Evolutionary conservation across 2,113 vertebrate species (phyloP).

Genomic region (Hoplias malabaricus): DNA sequence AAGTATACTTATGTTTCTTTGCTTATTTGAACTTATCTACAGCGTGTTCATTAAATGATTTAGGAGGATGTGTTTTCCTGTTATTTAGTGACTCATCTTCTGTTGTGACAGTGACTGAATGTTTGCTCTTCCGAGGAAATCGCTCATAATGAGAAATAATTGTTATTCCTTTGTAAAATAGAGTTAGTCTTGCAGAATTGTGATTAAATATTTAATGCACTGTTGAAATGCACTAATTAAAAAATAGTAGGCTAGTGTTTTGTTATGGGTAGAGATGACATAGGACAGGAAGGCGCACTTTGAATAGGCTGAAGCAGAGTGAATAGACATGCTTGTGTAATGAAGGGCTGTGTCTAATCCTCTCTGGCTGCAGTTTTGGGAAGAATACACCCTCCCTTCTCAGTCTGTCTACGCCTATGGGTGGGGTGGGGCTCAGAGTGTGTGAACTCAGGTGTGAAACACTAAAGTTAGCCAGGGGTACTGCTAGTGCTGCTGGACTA

Average conservation of each 20-base stretch:
- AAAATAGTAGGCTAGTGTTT: neutral
- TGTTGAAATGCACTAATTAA: no score
- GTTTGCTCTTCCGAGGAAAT: no score
- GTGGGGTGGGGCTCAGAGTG: neutral
- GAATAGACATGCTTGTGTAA: neutral
- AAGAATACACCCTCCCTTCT: neutral
- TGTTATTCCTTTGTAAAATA: no score
- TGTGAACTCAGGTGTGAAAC: slow-evolving; percentile 5
- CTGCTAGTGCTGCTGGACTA: neutral
- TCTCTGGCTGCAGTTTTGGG: neutral
- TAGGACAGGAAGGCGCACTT: neutral
- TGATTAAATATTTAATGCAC: no score
- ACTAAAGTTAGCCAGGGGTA: neutral
- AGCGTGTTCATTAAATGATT: no score
- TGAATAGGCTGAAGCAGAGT: neutral
- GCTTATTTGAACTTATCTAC: no score
- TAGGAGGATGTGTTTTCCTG: no score
- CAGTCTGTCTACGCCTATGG: neutral
- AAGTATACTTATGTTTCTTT: no score
- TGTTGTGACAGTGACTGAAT: no score
- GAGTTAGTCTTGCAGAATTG: no score
- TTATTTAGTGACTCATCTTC: no score
- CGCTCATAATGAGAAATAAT: no score
- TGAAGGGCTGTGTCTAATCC: neutral
- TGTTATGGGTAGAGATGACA: neutral